Conservation (phyloP, 2,797 vertebrate genomes). For the Pantherophis vulpinus region DNA sequence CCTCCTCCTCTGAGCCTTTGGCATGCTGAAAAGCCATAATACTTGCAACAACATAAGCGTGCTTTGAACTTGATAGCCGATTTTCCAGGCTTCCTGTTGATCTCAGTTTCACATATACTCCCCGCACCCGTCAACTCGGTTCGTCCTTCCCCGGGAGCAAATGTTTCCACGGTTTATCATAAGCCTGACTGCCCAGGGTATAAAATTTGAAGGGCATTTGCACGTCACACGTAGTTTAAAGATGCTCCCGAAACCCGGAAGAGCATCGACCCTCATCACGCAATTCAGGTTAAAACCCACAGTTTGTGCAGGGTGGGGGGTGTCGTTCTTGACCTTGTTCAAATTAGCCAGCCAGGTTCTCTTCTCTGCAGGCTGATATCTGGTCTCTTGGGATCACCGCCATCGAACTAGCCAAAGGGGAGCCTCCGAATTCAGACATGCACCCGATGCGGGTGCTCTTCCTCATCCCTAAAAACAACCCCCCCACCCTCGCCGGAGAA, state of each 20-base stretch:
- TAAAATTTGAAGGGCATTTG: background rate
- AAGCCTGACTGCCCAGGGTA: background rate
- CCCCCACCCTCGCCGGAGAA: constrained; percentile 77
- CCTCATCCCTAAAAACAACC: constrained; percentile 81
- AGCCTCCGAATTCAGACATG: constrained; percentile 81
- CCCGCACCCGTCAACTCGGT: background rate
- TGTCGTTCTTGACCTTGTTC: background rate
- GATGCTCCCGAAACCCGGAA: background rate
- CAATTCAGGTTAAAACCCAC: background rate
- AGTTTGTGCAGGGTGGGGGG: too few relatives aligned
- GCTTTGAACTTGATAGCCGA: too few relatives aligned
- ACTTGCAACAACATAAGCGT: too few relatives aligned
- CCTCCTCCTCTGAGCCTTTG: too few relatives aligned
- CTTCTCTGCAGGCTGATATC: constrained; percentile 73
- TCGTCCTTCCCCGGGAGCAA: too few relatives aligned
- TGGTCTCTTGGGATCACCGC: constrained; percentile 82
- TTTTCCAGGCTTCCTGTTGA: background rate
- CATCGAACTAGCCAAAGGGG: constrained; percentile 80
- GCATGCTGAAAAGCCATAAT: too few relatives aligned
- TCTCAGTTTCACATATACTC: background rate
- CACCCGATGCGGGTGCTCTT: constrained; percentile 84
- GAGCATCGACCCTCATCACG: background rate
- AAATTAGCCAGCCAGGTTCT: background rate
- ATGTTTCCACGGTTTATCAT: background rate
- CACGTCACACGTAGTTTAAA: background rate